These are phyloP conservation scores for Pararge aegeria DNA, from an alignment of 1,140 invertebrate genomes.

Conservation along the genomic window DNA sequence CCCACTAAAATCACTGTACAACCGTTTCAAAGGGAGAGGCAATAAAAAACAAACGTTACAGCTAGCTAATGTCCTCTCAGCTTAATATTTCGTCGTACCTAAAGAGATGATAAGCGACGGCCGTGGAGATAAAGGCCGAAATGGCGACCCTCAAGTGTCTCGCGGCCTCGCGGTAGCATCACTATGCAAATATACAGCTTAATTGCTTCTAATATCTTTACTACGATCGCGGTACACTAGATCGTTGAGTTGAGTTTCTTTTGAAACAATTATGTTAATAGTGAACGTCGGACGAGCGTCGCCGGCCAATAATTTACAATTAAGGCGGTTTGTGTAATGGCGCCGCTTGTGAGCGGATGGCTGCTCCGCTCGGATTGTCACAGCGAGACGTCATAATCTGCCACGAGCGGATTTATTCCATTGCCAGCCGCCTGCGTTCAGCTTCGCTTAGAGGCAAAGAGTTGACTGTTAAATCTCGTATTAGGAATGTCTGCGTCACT, in stretches of 20 bases:
- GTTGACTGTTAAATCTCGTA: background rate
- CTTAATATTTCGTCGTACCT: constrained; percentile 49
- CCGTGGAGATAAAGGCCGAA: constrained; percentile 52
- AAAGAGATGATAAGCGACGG: constrained; percentile 58
- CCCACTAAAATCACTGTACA: constrained; percentile 31
- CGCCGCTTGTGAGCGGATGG: constrained; percentile 42
- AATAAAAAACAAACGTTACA: constrained; percentile 55
- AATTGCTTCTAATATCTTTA: constrained; percentile 67
- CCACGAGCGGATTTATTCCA: constrained; percentile 50
- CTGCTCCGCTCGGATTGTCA: constrained; percentile 55
- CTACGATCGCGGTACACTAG: constrained; percentile 54
- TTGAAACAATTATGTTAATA: constrained; percentile 75
- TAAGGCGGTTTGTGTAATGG: constrained; percentile 50
- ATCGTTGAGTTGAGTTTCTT: constrained; percentile 65
- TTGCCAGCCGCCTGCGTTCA: constrained; percentile 43
- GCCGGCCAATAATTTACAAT: constrained; percentile 64
- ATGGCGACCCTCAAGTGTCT: constrained; percentile 61
- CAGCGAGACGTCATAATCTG: constrained; percentile 67
- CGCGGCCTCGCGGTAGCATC: constrained; percentile 48
- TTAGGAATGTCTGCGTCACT: too few species aligned
- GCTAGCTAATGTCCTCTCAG: constrained; percentile 48
- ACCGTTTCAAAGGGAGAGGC: constrained; percentile 42
- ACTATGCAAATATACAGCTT: constrained; percentile 69
- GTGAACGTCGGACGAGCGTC: constrained; percentile 41
- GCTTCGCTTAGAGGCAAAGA: constrained; percentile 47